Conservation (phyloP, 2,888 invertebrate genomes). For the Drosophila birchii region DNA sequence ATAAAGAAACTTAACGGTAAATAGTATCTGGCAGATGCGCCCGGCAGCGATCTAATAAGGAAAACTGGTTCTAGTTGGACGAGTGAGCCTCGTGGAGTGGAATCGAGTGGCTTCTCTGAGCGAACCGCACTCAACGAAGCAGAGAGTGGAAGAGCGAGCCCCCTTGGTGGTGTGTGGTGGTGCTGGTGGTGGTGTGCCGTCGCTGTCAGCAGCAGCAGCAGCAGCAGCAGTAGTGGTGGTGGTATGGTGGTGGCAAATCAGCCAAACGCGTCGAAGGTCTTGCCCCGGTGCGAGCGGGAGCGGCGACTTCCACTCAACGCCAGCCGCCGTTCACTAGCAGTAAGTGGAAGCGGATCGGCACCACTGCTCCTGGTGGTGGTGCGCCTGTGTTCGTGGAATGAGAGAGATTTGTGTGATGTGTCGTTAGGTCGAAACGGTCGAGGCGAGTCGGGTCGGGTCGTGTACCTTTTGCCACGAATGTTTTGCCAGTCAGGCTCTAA, state of each 20-base stretch:
- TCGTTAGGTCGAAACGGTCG: slow-evolving; percentile 85
- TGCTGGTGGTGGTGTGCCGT: slow-evolving; percentile 22
- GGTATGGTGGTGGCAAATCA: slow-evolving; percentile 62
- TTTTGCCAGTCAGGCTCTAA: slow-evolving; percentile 86
- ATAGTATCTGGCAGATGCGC: slow-evolving; percentile 74
- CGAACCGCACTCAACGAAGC: slow-evolving; percentile 56
- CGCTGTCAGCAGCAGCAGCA: slow-evolving; percentile 6
- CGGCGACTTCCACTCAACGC: slow-evolving; percentile 68
- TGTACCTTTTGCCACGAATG: slow-evolving; percentile 86
- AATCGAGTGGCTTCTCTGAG: slow-evolving; percentile 15
- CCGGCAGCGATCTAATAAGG: slow-evolving; percentile 69
- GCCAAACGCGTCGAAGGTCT: slow-evolving; percentile 83
- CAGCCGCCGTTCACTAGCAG: slow-evolving; percentile 21
- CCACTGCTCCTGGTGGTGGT: slow-evolving; percentile 20
- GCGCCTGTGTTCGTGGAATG: slow-evolving; percentile 75
- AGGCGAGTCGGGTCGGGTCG: slow-evolving; percentile 86
- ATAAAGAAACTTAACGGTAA: slow-evolving; percentile 66
- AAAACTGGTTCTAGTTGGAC: slow-evolving; percentile 68
- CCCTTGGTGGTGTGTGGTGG: slow-evolving; percentile 13
- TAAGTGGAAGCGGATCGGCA: slow-evolving; percentile 60
- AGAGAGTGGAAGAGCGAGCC: slow-evolving; percentile 5
- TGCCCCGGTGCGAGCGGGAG: slow-evolving; percentile 76
- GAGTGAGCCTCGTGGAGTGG: slow-evolving; percentile 40
- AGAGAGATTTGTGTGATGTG: slow-evolving; percentile 85
- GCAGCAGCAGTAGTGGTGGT: slow-evolving; percentile 12